Base-by-base conservation (phyloP, 1,140 invertebrate species). In the Plectrocnemia conspersa region DNA sequence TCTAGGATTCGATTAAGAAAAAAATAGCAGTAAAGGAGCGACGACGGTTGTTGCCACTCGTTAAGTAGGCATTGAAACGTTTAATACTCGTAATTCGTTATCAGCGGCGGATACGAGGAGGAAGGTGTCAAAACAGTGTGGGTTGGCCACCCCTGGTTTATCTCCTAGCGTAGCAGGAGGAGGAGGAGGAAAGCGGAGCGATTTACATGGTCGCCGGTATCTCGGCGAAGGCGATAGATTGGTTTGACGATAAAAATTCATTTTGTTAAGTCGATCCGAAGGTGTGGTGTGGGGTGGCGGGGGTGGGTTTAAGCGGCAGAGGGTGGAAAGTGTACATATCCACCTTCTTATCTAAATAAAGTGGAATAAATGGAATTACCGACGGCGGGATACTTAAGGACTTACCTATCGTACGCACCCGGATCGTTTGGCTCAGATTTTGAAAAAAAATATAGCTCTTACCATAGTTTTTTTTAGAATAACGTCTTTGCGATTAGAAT, bases 51-150 rank as follows among this genome's bases (percentile, higher is more conserved):
- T 33, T 49, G 22, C 16, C 19, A 42, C 44, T 40, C 24, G 38
- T 49, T 52, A 52, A 54, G 54, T 52, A 59, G 63, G 60, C 68
- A 70, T 69, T 71, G 68, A 44, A 49, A 71, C 71, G 71, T 70
- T 73, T 75, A 75, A 74, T 74, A 74, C 73, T 68, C 70, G 66
- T 69, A 72, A 70, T 75, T 75, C 72, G 73, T 75, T 75, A 74
- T 75, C 73, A 71, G 68, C 58, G 56, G 54, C 52, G 57, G 57
- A 59, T 47, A 25, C 24, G 40, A 29, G 52, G 50, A 21, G 46
- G 45, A 23, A 25, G 35, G 13, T 42, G 44, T 5, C 4, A 24
- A 40, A 44, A 13, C 24, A 21, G 19, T 29, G 27, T 13, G 27
- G n/a, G 27, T 7, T 7, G 27, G 27, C 13, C 7, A 7, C 7